phyloP scores from a whole-genome alignment of 2,888 invertebrate genomes.

The Athripsodes cinereus region DNA sequence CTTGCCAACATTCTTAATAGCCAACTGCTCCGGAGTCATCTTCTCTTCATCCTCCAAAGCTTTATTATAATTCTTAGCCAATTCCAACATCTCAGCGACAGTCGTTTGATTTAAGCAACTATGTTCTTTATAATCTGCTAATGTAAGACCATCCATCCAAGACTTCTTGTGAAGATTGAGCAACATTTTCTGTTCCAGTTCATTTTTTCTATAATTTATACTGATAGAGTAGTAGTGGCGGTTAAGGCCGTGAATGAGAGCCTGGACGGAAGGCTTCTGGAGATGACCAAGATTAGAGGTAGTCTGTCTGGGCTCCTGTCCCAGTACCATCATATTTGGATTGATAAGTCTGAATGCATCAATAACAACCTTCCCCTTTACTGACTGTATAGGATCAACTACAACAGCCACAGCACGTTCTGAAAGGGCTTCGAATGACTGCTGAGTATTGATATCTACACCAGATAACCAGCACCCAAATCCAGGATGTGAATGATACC shows the following conservation, averaged over 20 bases:
- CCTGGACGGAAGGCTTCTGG: slow-evolving; percentile 98
- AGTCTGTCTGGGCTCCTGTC: slow-evolving; percentile 97
- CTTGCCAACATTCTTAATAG: slow-evolving; percentile 98
- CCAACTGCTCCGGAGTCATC: slow-evolving; percentile 98
- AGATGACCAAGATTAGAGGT: slow-evolving; percentile 98
- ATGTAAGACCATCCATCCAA: slow-evolving; percentile 93
- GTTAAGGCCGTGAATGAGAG: slow-evolving; percentile 96
- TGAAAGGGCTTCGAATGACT: slow-evolving; percentile 96
- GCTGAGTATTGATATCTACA: slow-evolving; percentile 99
- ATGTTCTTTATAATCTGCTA: slow-evolving; percentile 89
- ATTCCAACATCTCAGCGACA: slow-evolving; percentile 92
- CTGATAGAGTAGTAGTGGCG: slow-evolving; percentile 99
- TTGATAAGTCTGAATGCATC: slow-evolving; percentile 99
- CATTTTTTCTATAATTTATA: slow-evolving; percentile 98
- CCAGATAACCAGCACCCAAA: slow-evolving; percentile 99
- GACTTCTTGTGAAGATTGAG: slow-evolving; percentile 98
- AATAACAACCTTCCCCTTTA: slow-evolving; percentile 99
- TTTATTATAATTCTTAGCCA: slow-evolving; percentile 97
- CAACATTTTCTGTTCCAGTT: slow-evolving; percentile 98
- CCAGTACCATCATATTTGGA: slow-evolving; percentile 98
- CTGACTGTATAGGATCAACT: slow-evolving; percentile 98
- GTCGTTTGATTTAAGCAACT: slow-evolving; percentile 90
- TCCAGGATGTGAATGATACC: slow-evolving; percentile 98
- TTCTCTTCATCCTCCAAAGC: slow-evolving; percentile 98
- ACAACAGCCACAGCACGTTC: slow-evolving; percentile 99